Evolutionary conservation across 2,113 vertebrate genomes (phyloP).

Genomic region (Natator depressus): DNA sequence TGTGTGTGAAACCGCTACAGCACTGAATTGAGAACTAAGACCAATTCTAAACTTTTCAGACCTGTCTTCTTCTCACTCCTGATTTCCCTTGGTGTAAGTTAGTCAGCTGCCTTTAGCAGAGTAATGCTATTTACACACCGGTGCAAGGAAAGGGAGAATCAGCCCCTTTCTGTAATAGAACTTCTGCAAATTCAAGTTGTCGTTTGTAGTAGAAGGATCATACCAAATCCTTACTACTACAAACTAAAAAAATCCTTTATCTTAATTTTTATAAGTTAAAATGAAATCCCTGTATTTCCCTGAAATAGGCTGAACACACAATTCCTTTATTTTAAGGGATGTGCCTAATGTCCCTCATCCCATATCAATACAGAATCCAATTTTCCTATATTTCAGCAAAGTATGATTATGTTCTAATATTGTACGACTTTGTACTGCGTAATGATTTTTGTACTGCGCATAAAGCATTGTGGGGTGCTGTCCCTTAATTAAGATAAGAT

Average conservation of each 20-base stretch:
- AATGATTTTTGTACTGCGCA: background rate
- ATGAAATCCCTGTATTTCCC: background rate
- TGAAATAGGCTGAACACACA: background rate
- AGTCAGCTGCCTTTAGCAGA: background rate
- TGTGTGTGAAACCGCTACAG: background rate
- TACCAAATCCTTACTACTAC: background rate
- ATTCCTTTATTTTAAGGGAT: background rate
- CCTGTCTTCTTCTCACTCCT: background rate
- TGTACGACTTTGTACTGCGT: background rate
- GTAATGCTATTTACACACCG: background rate
- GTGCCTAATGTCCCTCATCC: background rate
- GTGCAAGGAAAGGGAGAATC: background rate
- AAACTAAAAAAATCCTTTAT: background rate
- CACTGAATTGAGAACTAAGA: background rate
- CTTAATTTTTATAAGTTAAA: background rate
- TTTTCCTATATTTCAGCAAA: background rate
- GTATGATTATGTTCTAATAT: background rate
- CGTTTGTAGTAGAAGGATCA: background rate
- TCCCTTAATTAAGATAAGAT: background rate
- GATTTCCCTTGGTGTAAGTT: background rate
- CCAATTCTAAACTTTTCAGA: background rate
- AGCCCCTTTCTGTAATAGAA: background rate
- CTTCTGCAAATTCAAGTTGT: background rate
- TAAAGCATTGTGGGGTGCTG: background rate
- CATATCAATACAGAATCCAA: background rate